phyloP scores from a whole-genome alignment of 2,113 vertebrate species.

The Oncorhynchus gorbuscha region DNA sequence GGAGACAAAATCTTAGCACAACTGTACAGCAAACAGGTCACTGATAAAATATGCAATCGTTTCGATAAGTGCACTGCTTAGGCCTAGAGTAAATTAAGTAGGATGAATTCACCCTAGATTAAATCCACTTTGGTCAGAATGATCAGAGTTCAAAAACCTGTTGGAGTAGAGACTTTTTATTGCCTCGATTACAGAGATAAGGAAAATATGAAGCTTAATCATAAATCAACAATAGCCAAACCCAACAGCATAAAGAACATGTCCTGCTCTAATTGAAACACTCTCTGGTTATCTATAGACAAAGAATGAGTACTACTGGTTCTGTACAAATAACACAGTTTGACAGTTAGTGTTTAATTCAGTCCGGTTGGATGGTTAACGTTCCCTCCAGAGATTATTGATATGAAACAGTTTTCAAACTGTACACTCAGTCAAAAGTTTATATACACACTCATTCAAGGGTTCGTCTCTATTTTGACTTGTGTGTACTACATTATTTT shows the following conservation, averaged over 20 bases:
- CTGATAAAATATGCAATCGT: not conserved
- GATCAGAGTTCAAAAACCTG: conserved; percentile 23
- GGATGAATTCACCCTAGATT: not conserved
- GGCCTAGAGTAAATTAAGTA: no score
- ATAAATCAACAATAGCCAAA: not conserved
- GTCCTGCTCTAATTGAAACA: not conserved
- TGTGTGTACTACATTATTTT: no score
- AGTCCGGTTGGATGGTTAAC: not conserved
- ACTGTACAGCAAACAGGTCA: not conserved
- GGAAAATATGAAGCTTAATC: not conserved
- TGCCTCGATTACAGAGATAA: not conserved
- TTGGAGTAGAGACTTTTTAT: not conserved
- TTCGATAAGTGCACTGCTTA: not conserved
- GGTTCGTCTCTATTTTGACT: not conserved
- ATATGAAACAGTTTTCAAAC: not conserved
- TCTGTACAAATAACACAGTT: not conserved
- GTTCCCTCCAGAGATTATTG: not conserved
- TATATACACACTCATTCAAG: no score
- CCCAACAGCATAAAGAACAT: not conserved
- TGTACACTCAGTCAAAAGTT: not conserved
- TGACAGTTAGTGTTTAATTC: not conserved
- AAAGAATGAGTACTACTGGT: not conserved
- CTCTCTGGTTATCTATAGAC: not conserved
- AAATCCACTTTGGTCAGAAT: not conserved
- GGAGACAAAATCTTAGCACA: not conserved